These are phyloP conservation scores for Hippocampus mohnikei DNA, from an alignment of 2,113 vertebrate genomes.

Conservation along the genomic window DNA sequence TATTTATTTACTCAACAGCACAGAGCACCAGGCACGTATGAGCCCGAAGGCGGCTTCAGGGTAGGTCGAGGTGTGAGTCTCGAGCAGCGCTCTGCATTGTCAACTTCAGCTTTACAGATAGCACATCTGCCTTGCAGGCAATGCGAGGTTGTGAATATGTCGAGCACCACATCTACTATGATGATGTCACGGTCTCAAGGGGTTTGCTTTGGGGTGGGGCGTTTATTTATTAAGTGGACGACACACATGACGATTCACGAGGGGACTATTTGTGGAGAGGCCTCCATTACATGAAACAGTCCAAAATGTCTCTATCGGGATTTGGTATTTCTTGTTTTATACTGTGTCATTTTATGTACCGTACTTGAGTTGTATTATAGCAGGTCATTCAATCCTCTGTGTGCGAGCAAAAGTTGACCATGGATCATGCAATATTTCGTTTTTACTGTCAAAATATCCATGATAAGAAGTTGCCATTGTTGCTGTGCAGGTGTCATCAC, in stretches of 20 bases:
- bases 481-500: constrained; percentile 84
- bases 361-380: background rate
- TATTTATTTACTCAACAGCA: too few relatives aligned
- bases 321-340: background rate
- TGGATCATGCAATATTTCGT: background rate
- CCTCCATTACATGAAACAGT: background rate
- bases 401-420: background rate
- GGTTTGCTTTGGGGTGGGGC: too few relatives aligned
- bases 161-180: too few relatives aligned
- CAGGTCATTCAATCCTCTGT: background rate
- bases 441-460: background rate
- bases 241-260: background rate
- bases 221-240: too few relatives aligned
- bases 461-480: background rate
- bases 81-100: too few relatives aligned
- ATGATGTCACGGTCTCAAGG: too few relatives aligned
- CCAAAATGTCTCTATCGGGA: background rate
- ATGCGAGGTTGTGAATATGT: too few relatives aligned
- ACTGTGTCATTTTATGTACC: background rate
- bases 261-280: background rate
- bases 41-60: too few relatives aligned
- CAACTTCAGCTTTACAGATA: too few relatives aligned
- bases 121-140: too few relatives aligned
- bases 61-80: too few relatives aligned
- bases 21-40: too few relatives aligned